Base-by-base conservation (phyloP, 2,888 invertebrate species). In the Exephanes ischioxanthus region DNA sequence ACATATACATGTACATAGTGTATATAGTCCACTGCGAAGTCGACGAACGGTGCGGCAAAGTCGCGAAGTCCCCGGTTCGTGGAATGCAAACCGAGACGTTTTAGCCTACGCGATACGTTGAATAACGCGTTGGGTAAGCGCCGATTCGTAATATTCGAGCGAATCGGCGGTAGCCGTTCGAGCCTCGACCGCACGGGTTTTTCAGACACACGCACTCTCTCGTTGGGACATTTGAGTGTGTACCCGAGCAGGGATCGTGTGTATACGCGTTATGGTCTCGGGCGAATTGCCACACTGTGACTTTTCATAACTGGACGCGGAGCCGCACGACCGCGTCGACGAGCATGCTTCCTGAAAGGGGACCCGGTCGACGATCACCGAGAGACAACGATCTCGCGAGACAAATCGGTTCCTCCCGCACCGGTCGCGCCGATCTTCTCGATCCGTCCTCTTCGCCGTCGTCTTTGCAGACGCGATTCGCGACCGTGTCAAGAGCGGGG, bases 331-430 rank as follows among this genome's bases (percentile, higher is more conserved):
- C 68, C 71, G 70, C 45, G 51, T 80, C 68, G 81, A 86, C 86
- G 85, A 86, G 81, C 89, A 58, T 26, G 76, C 87, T 90, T 90
- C 87, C 88, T 88, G 88, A 88, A 88, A 84, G 76, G 86, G 85
- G 76, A 63, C 70, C 83, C 75, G 80, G 83, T 88, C 86, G 81
- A 55, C 6, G 45, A 67, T 19, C 7, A 37, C 19, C 26, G 53
- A 51, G 45, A 58, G 55, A 67, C 53, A 19, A 63, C 30, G n/a
- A 33, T n/a, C 7, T 51, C 33, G 22, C 33, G 61, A 83, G 78
- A 83, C 83, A 79, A 83, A 83, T 83, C 61, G 75, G 26, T 63
- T 41, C 48, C 73, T 53, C 55, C 45, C 45, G 22, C 30, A 11
- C 37, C 37, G 7, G 37, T 37, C 37, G 7, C 37, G 37, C 9